These are phyloP conservation scores for Lasiommata megera DNA, from an alignment of 2,888 invertebrate genomes.

Conservation along the genomic window DNA sequence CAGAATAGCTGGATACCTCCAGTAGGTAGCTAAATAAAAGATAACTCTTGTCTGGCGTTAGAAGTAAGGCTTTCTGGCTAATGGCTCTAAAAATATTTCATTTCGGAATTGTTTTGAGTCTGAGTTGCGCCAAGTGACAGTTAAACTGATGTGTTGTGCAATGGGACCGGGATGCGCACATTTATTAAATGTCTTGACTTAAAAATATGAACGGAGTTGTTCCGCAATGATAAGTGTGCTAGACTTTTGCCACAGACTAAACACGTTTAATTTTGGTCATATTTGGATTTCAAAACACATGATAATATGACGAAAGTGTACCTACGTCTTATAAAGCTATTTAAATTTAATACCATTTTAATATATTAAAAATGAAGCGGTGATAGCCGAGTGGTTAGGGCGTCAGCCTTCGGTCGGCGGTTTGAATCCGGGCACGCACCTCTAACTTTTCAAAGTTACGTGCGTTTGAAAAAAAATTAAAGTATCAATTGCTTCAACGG, in stretches of 20 bases:
- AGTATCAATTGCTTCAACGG: no score
- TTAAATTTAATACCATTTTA: no score
- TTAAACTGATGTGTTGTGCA: conserved; percentile 47
- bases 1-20: conserved; percentile 20
- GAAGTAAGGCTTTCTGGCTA: conserved; percentile 67
- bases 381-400: no score
- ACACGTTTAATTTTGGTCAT: conserved; percentile 1
- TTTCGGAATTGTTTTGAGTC: conserved; percentile 72
- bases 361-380: no score
- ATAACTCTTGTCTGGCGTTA: conserved; percentile 51
- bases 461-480: no score
- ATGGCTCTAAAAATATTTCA: conserved; percentile 77
- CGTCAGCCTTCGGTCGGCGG: no score
- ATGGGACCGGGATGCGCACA: conserved; percentile 57
- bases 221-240: conserved; percentile 25
- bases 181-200: conserved; percentile 57
- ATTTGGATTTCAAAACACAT: neutral
- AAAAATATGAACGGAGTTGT: conserved; percentile 29
- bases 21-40: conserved; percentile 54
- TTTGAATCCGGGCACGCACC: no score
- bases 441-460: no score
- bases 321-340: no score
- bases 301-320: no score
- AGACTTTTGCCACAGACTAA: conserved; percentile 9
- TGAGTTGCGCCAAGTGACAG: conserved; percentile 48